These are phyloP conservation scores for Pseudochirops cupreus DNA, from an alignment of 2,797 vertebrate genomes.

Conservation along the genomic window DNA sequence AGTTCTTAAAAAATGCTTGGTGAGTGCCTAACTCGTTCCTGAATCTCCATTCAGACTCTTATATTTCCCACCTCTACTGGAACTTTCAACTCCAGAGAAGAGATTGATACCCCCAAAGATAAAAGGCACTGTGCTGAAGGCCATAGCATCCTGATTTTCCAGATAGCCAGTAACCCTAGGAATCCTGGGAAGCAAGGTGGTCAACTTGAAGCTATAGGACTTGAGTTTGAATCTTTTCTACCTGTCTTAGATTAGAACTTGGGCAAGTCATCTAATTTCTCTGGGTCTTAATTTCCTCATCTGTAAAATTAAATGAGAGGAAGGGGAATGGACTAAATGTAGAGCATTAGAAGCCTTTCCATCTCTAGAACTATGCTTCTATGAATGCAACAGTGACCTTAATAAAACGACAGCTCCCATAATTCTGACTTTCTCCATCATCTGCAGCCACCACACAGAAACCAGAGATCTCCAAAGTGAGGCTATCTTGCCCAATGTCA, in stretches of 20 bases:
- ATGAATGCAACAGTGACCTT: neutral
- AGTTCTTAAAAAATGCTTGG: neutral
- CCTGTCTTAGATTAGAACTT: neutral
- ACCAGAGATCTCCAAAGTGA: neutral
- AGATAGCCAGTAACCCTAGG: neutral
- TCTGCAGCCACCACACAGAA: neutral
- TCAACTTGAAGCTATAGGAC: neutral
- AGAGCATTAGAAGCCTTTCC: neutral
- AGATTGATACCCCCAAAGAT: neutral
- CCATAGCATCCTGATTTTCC: neutral
- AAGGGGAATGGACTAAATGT: neutral
- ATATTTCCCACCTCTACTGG: neutral
- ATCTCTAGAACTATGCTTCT: neutral
- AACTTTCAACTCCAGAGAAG: neutral
- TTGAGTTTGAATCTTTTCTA: neutral
- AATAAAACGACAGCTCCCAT: neutral
- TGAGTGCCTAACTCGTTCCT: neutral
- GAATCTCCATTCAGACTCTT: neutral
- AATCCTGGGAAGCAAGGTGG: neutral
- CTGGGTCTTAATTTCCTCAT: neutral
- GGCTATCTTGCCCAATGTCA: neutral
- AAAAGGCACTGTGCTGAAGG: neutral
- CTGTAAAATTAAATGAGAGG: neutral
- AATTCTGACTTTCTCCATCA: neutral
- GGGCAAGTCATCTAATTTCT: neutral